Evolutionary conservation across 2,113 vertebrate genomes (phyloP), one percentile per base, ranked within the genome.

Genomic region (Origma solitaria): DNA sequence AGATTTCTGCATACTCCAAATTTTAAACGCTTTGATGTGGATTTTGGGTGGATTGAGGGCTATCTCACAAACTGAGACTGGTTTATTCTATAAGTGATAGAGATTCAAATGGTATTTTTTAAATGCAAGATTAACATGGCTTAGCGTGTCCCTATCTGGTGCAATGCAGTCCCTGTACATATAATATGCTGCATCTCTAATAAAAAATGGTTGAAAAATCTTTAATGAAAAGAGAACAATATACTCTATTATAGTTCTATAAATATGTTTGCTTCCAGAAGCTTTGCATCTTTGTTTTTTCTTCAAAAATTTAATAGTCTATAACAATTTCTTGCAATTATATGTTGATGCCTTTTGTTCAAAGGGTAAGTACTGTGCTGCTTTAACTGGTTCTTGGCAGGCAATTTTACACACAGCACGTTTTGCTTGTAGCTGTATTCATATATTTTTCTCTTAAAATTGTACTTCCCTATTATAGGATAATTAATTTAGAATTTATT

Each of bases 361-460:
- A 92, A 97, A 97, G 97, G 98, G 98, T 98, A 98, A 98, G 98
- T 98, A 98, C 97, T 97, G 92, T 96, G 90, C 95, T 97, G 94
- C 73, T 96, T 97, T 94, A 96, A 95, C 57, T 76, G 75, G 66
- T 97, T 97, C 92, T 91, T 96, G 95, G 96, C 93, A 88, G 66
- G 95, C 42, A 78, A 49, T 93, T 88, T 86, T 73, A 84, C 76
- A 82, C 68, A 87, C 56, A 92, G 71, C 72, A 86, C 37, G 2
- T 90, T 88, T 44, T 78, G 49, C 51, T 87, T 87, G 69, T 79
- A 89, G 27, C 35, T 50, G 14, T 75, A 72, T 57, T 90, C 13
- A 23, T 64, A 42, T 38, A 86, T 82, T 90, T 95, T 91, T 54
- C 33, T 82, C 50, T 77, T 62, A 56, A 86, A 92, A 84, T 77